phyloP scores from a whole-genome alignment of 2,113 vertebrate genomes.

The Scortum barcoo region DNA sequence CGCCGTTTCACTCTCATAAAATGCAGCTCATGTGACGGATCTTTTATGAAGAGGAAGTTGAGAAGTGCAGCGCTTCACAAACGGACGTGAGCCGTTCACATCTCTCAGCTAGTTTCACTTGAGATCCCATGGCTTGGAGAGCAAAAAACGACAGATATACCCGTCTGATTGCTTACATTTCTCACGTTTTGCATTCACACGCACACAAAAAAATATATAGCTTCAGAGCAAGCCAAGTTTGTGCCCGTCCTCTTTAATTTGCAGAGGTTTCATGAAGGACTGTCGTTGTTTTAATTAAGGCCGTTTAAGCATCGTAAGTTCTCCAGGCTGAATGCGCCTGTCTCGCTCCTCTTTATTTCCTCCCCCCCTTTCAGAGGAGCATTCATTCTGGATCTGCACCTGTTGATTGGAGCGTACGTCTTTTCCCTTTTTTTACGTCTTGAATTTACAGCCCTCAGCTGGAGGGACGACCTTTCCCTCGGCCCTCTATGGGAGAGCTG shows the following conservation, averaged over 20 bases:
- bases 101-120: constrained; percentile 28
- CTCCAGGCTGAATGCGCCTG: constrained; percentile 53
- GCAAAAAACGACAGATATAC: background rate
- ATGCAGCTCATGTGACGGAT: constrained; percentile 44
- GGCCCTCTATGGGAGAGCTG: constrained; percentile 56
- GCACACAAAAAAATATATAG: background rate
- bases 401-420: constrained; percentile 77
- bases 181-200: constrained; percentile 6
- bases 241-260: constrained; percentile 18
- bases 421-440: constrained; percentile 74
- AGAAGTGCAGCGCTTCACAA: background rate
- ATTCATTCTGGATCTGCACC: constrained; percentile 79
- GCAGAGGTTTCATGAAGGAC: constrained; percentile 50
- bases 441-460: constrained; percentile 83
- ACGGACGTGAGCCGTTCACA: background rate
- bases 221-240: constrained; percentile 34
- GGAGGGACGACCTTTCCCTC: constrained; percentile 75
- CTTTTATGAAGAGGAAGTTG: constrained; percentile 25
- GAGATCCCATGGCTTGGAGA: background rate
- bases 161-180: constrained; percentile 10
- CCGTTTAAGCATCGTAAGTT: constrained; percentile 45
- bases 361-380: constrained; percentile 18
- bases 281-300: constrained; percentile 34
- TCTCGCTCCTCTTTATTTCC: constrained; percentile 55
- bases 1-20: constrained; percentile 51